phyloP scores from a whole-genome alignment of 2,888 invertebrate species.

The Drosophila recens region DNA sequence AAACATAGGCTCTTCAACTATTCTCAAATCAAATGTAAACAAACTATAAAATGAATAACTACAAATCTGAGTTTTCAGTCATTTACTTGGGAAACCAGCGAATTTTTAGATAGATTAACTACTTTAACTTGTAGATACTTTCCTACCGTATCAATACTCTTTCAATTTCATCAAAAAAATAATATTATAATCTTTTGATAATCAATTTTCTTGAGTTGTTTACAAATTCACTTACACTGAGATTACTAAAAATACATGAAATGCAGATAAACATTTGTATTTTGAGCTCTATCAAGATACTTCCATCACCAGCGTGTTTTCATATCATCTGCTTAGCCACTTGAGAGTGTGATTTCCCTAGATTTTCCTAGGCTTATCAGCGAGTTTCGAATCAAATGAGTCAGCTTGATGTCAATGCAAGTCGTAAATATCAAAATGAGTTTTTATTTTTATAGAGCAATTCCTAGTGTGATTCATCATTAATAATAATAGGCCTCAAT shows the following conservation, averaged over 20 bases:
- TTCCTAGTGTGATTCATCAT: constrained; percentile 36
- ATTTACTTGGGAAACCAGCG: too few relatives aligned
- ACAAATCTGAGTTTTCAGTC: too few relatives aligned
- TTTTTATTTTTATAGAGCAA: constrained; percentile 8
- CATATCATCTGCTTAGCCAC: constrained; percentile 7
- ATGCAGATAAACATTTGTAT: not conserved
- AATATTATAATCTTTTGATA: not conserved
- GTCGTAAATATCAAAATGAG: constrained; percentile 10
- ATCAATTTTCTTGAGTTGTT: too few relatives aligned
- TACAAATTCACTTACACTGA: too few relatives aligned
- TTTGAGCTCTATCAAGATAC: not conserved
- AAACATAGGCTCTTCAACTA: too few relatives aligned
- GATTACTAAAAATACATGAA: not conserved
- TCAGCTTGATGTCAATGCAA: constrained; percentile 20
- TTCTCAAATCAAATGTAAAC: too few relatives aligned
- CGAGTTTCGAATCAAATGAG: constrained; percentile 17
- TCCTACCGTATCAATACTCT: too few relatives aligned
- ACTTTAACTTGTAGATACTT: too few relatives aligned
- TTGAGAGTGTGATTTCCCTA: constrained; percentile 10
- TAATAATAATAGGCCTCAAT: not conserved
- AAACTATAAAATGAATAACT: too few relatives aligned
- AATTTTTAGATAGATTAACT: too few relatives aligned
- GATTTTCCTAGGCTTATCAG: constrained; percentile 1
- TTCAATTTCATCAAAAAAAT: too few relatives aligned
- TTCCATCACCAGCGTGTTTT: not conserved